Evolutionary conservation across 2,888 invertebrate species (phyloP).

Genomic region (Hypomecis punctinalis): DNA sequence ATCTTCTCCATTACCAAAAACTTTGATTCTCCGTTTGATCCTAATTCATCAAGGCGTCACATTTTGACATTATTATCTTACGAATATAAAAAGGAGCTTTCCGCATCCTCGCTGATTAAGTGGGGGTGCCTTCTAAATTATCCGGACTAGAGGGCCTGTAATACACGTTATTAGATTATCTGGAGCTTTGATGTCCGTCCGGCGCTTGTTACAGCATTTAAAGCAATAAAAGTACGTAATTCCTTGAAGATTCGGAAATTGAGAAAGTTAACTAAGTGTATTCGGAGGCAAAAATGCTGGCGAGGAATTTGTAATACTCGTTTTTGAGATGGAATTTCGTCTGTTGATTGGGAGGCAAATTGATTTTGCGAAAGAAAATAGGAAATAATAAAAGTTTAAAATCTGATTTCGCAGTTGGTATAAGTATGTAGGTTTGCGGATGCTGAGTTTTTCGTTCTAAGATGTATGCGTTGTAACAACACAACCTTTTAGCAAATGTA

Average conservation of each 20-base stretch:
- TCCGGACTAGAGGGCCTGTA: constrained; percentile 65
- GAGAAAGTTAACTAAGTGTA: constrained; percentile 65
- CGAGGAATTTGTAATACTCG: constrained; percentile 30
- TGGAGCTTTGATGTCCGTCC: constrained; percentile 74
- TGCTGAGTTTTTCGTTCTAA: no score
- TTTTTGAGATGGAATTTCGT: constrained; percentile 25
- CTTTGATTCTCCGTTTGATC: constrained; percentile 46
- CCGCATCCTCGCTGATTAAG: constrained; percentile 72
- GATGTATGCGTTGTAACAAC: no score
- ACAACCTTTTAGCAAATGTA: no score
- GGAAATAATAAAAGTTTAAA: constrained; percentile 7
- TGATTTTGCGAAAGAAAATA: constrained; percentile 23
- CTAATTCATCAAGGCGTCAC: constrained; percentile 63
- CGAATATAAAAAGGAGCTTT: constrained; percentile 67
- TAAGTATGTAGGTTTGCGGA: no score
- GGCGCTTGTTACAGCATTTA: constrained; percentile 64
- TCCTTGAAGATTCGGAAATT: constrained; percentile 72
- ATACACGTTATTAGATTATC: constrained; percentile 81
- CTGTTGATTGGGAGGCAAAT: constrained; percentile 45
- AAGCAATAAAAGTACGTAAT: constrained; percentile 77
- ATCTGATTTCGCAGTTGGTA: no score
- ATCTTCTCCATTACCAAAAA: constrained; percentile 42
- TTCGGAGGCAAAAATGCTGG: constrained; percentile 38
- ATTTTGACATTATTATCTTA: constrained; percentile 65
- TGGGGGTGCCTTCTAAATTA: constrained; percentile 67